Conservation (phyloP, 1,140 invertebrate genomes). For the Bombus turneri region DNA sequence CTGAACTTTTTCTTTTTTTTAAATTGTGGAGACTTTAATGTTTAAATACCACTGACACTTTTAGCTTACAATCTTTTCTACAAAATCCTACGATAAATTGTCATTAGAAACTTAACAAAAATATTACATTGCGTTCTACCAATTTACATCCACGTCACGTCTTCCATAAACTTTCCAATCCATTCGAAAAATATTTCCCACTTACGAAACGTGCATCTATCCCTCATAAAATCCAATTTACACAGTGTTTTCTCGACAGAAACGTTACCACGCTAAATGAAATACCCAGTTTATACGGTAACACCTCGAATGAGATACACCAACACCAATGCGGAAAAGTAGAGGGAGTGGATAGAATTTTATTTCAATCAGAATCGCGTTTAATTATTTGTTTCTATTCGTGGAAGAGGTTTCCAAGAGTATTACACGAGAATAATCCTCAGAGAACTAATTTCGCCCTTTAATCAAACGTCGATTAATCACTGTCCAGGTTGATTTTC, state of each 20-base stretch:
- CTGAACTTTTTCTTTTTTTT: too few species aligned
- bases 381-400: not conserved
- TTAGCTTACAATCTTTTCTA: too few species aligned
- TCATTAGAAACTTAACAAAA: not conserved
- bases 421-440: not conserved
- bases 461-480: constrained; percentile 8
- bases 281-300: not conserved
- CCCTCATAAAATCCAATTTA: not conserved
- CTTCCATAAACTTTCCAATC: not conserved
- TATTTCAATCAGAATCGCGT: not conserved
- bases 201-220: not conserved
- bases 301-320: not conserved
- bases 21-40: too few species aligned
- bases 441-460: not conserved
- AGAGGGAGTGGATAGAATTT: not conserved
- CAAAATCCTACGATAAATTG: too few species aligned
- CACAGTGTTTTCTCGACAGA: not conserved
- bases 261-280: not conserved
- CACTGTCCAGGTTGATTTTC: not conserved
- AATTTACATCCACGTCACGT: not conserved
- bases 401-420: not conserved
- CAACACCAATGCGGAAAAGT: too few species aligned
- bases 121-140: not conserved
- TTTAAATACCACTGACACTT: too few species aligned
- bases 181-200: not conserved